phyloP scores from a whole-genome alignment of 1,140 invertebrate genomes.

The Drosophila kurseongensis region DNA sequence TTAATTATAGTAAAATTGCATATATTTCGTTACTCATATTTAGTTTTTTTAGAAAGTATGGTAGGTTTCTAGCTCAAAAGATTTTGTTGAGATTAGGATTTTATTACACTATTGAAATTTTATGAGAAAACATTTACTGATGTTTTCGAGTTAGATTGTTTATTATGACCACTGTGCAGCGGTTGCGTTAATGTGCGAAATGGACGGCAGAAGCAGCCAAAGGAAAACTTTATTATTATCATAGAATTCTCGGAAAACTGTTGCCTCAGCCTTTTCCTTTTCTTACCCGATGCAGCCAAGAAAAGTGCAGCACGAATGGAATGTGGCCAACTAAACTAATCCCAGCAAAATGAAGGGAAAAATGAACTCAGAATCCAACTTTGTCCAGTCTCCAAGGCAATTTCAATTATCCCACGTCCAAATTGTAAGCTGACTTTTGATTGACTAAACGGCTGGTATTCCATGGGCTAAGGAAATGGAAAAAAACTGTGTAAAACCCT shows the following conservation, averaged over 20 bases:
- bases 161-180: slow-evolving; percentile 1
- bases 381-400: neutral
- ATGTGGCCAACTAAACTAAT: slow-evolving; percentile 35
- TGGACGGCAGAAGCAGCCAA: slow-evolving; percentile 5
- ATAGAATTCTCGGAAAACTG: slow-evolving; percentile 40
- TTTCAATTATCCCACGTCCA: slow-evolving; percentile 34
- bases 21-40: too few species aligned
- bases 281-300: slow-evolving; percentile 1
- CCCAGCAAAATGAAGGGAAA: slow-evolving; percentile 12
- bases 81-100: too few species aligned
- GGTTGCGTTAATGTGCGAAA: slow-evolving; percentile 47
- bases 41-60: too few species aligned
- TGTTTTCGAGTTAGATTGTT: too few species aligned
- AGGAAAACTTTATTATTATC: slow-evolving; percentile 47
- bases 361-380: slow-evolving; percentile 7
- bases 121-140: too few species aligned
- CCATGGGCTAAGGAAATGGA: neutral
- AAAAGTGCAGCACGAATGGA: slow-evolving; percentile 3
- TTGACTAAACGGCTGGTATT: slow-evolving; percentile 31
- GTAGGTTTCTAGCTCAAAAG: too few species aligned
- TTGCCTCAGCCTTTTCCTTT: slow-evolving; percentile 4
- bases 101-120: neutral
- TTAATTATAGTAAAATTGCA: too few species aligned
- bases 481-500: neutral
- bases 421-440: slow-evolving; percentile 56